These are phyloP conservation scores for Drosophila ananassae DNA, from an alignment of 1,140 invertebrate species.

Conservation along the genomic window DNA sequence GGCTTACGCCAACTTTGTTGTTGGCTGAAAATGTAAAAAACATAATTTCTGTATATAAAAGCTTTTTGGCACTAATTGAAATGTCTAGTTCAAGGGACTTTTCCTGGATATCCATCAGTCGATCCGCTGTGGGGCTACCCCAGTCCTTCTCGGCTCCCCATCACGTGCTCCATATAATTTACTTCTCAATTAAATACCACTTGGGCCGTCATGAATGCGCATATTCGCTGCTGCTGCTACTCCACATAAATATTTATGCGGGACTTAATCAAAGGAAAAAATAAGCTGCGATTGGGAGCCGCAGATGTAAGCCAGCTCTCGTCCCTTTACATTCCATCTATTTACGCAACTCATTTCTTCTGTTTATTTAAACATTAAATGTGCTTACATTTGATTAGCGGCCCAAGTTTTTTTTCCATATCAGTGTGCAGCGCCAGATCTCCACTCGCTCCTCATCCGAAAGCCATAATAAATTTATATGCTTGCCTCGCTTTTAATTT, in stretches of 20 bases:
- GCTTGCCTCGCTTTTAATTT: conserved; percentile 55
- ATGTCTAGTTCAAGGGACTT: not conserved
- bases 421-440: conserved; percentile 39
- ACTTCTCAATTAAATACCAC: conserved; percentile 70
- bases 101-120: not conserved
- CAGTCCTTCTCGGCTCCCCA: not conserved
- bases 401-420: conserved; percentile 64
- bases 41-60: not conserved
- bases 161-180: conserved; percentile 40
- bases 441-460: not conserved
- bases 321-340: conserved; percentile 35
- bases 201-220: conserved; percentile 43
- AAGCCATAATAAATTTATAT: conserved; percentile 55
- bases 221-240: conserved; percentile 32
- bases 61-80: too few relatives aligned
- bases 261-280: conserved; percentile 58
- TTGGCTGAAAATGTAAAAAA: too few relatives aligned
- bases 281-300: not conserved
- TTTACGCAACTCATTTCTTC: conserved; percentile 47
- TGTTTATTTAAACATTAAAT: conserved; percentile 78
- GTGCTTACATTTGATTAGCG: conserved; percentile 77
- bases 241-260: conserved; percentile 72
- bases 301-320: conserved; percentile 2
- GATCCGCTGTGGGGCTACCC: not conserved
- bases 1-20: too few relatives aligned